Conservation (phyloP, 2,888 invertebrate species). For the Philereme vetulata region DNA sequence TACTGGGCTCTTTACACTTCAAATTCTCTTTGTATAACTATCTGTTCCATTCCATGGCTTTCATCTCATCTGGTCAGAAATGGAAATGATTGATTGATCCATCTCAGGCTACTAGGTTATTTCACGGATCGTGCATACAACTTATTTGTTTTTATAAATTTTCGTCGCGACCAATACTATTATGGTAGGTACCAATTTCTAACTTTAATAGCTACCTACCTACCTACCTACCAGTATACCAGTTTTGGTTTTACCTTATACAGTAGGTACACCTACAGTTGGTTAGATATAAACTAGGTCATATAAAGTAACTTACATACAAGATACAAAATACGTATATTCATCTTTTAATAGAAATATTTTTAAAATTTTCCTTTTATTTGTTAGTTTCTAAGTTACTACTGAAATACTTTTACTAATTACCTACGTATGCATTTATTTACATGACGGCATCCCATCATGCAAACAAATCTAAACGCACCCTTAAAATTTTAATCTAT, state of each 20-base stretch:
- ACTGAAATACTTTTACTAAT: no score
- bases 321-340: no score
- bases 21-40: not conserved
- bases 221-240: no score
- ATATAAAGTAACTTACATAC: no score
- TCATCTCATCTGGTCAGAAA: slow-evolving; percentile 1
- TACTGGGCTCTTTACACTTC: no score
- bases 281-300: not conserved
- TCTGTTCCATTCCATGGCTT: not conserved
- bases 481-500: no score
- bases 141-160: slow-evolving; percentile 31
- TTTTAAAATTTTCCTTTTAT: no score
- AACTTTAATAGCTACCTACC: slow-evolving; percentile 9
- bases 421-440: no score
- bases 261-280: slow-evolving; percentile 1
- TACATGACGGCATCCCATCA: no score
- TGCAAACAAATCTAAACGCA: no score
- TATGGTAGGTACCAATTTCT: slow-evolving; percentile 25
- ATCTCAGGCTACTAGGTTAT: slow-evolving; percentile 40
- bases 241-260: not conserved
- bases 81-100: slow-evolving; percentile 27
- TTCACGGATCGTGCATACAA: slow-evolving; percentile 51
- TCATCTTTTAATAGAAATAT: no score
- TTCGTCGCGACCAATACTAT: slow-evolving; percentile 24
- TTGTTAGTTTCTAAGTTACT: no score